Evolutionary conservation across 2,888 invertebrate species (phyloP), one percentile per base, ranked within the genome.

Genomic region (Ophion ellenae): DNA sequence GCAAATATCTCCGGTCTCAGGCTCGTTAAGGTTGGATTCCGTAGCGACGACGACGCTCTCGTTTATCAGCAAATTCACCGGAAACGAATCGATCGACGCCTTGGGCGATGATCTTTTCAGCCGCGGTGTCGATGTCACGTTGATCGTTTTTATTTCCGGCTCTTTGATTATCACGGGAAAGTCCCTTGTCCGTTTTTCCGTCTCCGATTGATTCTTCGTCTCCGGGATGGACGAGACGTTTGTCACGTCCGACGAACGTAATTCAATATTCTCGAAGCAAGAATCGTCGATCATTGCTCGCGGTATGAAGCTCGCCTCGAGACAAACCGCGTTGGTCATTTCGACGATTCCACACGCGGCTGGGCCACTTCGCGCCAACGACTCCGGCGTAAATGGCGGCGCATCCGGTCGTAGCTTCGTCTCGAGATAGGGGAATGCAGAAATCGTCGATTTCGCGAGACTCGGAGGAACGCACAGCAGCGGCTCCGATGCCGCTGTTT

Each of bases 391-490:
- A 79, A 91, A 91, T 4, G 90, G 89, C 14, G 90, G 90, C 40
- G 90, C 90, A 69, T 91, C 90, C 11, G 91, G 89, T 67, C 90
- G 86, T 45, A 91, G 76, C 85, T 90, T 91, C 32, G 90, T 90
- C 40, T 87, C 86, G 5, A 85, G 71, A 78, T 89, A 89, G 17
- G 86, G 86, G 85, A 88, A 89, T 2, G 85, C 63, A 9, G 81
- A 74, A n/a, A 63, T 70, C 47, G 87, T 79, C 24, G 86, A 53
- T 66, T 87, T 85, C 17, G 66, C 83, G 11, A 67, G 28, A 53
- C 36, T 40, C 61, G 61, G 40, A 28, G 83, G 57, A 32, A 69
- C 80, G 64, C 81, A 47, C 11, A 84, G 63, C 32, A 59, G 59
- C 24, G 77, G 77, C 11, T 82, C 76, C 17, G 36, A 40, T 28